These are phyloP conservation scores for Picus viridis DNA, from an alignment of 2,797 vertebrate genomes.

Conservation along the genomic window DNA sequence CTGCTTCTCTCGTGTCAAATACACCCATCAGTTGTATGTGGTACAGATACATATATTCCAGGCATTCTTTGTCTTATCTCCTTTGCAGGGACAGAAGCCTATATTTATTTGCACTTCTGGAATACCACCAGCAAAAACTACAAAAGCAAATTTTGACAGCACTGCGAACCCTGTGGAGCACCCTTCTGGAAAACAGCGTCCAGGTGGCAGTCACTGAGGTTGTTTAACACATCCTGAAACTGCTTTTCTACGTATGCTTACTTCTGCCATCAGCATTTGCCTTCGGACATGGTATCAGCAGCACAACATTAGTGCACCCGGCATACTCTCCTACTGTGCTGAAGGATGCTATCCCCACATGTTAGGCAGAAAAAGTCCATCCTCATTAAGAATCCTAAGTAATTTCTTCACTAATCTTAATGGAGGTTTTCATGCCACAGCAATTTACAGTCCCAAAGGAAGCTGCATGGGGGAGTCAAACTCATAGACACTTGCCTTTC, in stretches of 20 bases:
- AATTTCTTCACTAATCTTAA: background rate
- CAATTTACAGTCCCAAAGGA: background rate
- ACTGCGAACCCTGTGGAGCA: background rate
- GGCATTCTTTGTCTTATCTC: background rate
- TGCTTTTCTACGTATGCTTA: background rate
- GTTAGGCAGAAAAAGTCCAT: background rate
- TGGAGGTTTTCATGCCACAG: background rate
- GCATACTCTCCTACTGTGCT: background rate
- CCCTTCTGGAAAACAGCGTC: background rate
- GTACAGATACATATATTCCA: background rate
- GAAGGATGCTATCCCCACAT: background rate
- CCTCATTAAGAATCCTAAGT: background rate
- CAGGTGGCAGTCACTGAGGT: background rate
- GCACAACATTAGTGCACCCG: background rate
- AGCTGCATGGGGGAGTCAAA: background rate
- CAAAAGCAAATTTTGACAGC: background rate
- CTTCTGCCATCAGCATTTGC: background rate
- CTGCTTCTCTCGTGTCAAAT: background rate
- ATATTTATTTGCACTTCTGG: background rate
- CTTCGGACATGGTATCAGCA: background rate
- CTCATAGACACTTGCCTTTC: slow-evolving; percentile 1
- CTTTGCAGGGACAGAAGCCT: background rate
- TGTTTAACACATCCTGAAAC: background rate
- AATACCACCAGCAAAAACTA: background rate
- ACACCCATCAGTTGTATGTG: background rate